Percentiles rank a stretch among this genome's conserved stretches.
Evolutionary conservation across 2,888 invertebrate species (phyloP).

Genomic region (Disparrhopalites patrizii): DNA sequence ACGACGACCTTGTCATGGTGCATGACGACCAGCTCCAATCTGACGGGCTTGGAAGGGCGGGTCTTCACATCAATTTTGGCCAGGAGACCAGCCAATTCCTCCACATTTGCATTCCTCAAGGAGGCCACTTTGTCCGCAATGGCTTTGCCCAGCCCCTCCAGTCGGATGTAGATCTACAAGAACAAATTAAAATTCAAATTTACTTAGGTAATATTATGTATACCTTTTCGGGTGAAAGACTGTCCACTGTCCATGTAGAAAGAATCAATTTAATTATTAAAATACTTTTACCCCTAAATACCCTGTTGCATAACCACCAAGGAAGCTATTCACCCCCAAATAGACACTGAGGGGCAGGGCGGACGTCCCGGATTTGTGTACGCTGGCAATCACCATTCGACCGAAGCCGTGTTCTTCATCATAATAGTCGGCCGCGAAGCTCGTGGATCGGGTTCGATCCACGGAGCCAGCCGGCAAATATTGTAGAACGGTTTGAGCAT

Average conservation of each 20-base stretch:
- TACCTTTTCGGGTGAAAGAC: too few species aligned
- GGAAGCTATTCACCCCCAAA: slow-evolving; percentile 33
- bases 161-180: slow-evolving; percentile 39
- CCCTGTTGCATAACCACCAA: slow-evolving; percentile 41
- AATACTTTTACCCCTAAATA: slow-evolving; percentile 43
- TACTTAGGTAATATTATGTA: too few species aligned
- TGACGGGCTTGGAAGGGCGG: slow-evolving; percentile 29
- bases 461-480: slow-evolving; percentile 45
- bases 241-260: too few species aligned
- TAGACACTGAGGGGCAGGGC: slow-evolving; percentile 43
- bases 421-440: slow-evolving; percentile 40
- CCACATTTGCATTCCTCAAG: slow-evolving; percentile 29
- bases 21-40: slow-evolving; percentile 38
- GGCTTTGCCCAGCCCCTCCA: slow-evolving; percentile 43
- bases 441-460: slow-evolving; percentile 39
- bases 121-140: slow-evolving; percentile 26
- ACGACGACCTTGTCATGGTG: slow-evolving; percentile 36
- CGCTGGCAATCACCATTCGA: slow-evolving; percentile 18
- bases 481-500: slow-evolving; percentile 42
- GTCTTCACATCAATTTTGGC: slow-evolving; percentile 36
- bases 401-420: slow-evolving; percentile 44
- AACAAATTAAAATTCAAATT: background rate
- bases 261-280: too few species aligned
- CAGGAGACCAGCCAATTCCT: slow-evolving; percentile 40
- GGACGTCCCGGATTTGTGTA: slow-evolving; percentile 41